Conservation (phyloP, 2,888 invertebrate genomes). For the Ormyrus thymus region DNA sequence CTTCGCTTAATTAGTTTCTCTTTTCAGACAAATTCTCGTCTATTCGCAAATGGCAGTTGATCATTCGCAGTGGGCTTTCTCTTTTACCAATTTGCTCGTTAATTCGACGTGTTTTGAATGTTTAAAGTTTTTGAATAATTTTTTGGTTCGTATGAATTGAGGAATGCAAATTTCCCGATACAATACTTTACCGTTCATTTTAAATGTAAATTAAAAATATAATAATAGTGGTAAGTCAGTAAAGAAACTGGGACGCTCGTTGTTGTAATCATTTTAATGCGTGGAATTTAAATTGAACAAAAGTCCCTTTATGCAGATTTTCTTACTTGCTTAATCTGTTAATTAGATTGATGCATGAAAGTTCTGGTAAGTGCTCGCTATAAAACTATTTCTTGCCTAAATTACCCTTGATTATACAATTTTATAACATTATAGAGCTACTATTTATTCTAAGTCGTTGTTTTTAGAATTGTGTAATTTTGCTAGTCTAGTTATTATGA, state of each 20-base stretch:
- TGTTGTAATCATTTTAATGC: too few species aligned
- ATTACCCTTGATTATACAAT: too few species aligned
- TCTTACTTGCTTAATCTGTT: background rate
- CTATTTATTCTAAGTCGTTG: conserved; percentile 31
- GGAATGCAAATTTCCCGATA: too few species aligned
- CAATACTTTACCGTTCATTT: too few species aligned
- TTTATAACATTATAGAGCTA: background rate
- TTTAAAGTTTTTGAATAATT: background rate
- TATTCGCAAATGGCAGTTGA: background rate
- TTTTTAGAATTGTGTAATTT: conserved; percentile 20
- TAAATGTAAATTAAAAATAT: too few species aligned
- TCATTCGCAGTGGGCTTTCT: background rate
- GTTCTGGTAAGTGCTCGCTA: conserved; percentile 9
- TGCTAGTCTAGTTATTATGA: conserved; percentile 15
- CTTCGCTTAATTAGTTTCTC: conserved; percentile 3
- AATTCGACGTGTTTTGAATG: background rate
- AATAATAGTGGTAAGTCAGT: too few species aligned
- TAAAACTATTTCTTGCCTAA: background rate
- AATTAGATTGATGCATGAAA: conserved; percentile 49
- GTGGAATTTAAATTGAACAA: too few species aligned
- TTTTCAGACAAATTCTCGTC: conserved; percentile 32
- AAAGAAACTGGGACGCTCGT: too few species aligned
- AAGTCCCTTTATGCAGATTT: too few species aligned
- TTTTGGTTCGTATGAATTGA: background rate
- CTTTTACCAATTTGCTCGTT: background rate